Evolutionary conservation across 2,113 vertebrate genomes (phyloP).

Genomic region (Melanerpes formicivorus): DNA sequence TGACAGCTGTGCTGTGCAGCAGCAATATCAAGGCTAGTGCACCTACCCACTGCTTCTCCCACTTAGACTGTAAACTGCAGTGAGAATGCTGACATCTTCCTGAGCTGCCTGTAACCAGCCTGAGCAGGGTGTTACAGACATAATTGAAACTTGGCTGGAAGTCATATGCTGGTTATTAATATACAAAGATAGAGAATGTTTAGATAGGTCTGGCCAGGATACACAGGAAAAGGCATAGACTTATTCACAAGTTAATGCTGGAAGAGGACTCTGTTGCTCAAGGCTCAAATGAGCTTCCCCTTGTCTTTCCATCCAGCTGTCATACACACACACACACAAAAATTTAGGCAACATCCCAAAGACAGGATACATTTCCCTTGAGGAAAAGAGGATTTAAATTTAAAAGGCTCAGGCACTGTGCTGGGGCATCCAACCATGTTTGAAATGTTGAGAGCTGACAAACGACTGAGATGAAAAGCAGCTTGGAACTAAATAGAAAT

Average conservation of each 20-base stretch:
- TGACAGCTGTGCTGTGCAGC: not conserved
- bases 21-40: not conserved
- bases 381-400: not conserved
- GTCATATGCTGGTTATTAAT: not conserved
- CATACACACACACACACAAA: not conserved
- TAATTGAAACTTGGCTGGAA: not conserved
- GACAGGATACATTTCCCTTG: not conserved
- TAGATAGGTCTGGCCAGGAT: constrained; percentile 17
- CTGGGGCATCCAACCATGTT: not conserved
- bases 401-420: not conserved
- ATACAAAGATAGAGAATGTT: constrained; percentile 15
- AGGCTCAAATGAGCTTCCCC: constrained; percentile 4
- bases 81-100: not conserved
- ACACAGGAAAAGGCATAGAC: constrained; percentile 20
- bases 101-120: not conserved
- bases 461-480: constrained; percentile 21
- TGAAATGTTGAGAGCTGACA: not conserved
- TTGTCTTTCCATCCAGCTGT: not conserved
- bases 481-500: not conserved
- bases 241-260: constrained; percentile 20
- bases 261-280: constrained; percentile 16
- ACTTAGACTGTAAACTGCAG: accelerated
- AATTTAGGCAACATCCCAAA: constrained; percentile 3
- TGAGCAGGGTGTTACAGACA: not conserved
- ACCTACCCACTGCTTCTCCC: not conserved